Percentiles rank a stretch among this genome's conserved stretches.
phyloP scores from a whole-genome alignment of 2,888 invertebrate species.

The Cordylochernes scorpioides region DNA sequence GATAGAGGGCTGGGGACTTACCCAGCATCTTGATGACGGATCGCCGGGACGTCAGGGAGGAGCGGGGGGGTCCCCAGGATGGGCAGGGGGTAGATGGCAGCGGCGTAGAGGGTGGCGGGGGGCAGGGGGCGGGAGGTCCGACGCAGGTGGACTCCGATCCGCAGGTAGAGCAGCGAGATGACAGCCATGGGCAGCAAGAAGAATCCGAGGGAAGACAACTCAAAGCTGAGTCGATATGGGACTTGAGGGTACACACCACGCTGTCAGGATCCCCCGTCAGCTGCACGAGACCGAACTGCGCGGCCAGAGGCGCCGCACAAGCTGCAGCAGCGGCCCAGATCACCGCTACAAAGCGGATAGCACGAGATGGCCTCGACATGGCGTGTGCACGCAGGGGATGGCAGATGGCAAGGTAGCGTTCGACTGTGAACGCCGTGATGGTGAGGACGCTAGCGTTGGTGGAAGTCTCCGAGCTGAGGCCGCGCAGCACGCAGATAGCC shows the following conservation, averaged over 20 bases:
- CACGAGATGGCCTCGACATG: constrained; percentile 38
- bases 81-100: too few relatives aligned
- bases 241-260: constrained; percentile 23
- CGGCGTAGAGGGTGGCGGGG: too few relatives aligned
- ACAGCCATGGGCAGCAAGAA: constrained; percentile 57
- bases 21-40: too few relatives aligned
- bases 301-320: constrained; percentile 24
- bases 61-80: too few relatives aligned
- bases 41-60: too few relatives aligned
- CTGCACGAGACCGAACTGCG: constrained; percentile 42
- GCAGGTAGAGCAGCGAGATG: constrained; percentile 43
- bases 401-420: constrained; percentile 60
- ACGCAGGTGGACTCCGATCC: constrained; percentile 20
- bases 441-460: constrained; percentile 42
- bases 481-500: constrained; percentile 43
- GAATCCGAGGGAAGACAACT: constrained; percentile 47
- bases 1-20: too few relatives aligned
- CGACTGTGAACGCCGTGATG: constrained; percentile 64
- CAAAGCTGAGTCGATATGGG: constrained; percentile 41
- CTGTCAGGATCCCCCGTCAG: constrained; percentile 3
- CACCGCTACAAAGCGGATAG: constrained; percentile 44
- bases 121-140: too few relatives aligned
- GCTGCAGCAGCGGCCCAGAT: constrained; percentile 45
- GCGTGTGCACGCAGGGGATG: constrained; percentile 38
- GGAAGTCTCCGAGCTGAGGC: constrained; percentile 52